A percentile compares a stretch with the other conserved stretches of the same genome.
Evolutionary conservation across 1,140 invertebrate genomes (phyloP).

Genomic region (Acromyrmex heyeri): DNA sequence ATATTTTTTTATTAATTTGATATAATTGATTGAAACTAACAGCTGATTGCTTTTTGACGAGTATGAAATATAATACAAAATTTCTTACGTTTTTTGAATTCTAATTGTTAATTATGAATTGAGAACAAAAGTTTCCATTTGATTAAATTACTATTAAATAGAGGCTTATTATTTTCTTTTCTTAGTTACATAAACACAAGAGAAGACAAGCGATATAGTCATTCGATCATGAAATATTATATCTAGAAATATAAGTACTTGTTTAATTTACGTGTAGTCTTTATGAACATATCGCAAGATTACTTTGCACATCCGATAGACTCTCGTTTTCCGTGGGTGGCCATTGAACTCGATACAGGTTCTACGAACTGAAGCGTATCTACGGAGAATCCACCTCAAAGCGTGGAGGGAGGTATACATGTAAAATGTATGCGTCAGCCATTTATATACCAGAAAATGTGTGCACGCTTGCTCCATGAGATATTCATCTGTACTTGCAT

Average conservation of each 20-base stretch:
- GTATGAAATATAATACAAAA: background rate
- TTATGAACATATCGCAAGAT: conserved; percentile 34
- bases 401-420: background rate
- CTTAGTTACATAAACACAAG: background rate
- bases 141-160: background rate
- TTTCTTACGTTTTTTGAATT: background rate
- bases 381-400: conserved; percentile 16
- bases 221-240: background rate
- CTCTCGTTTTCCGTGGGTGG: conserved; percentile 30
- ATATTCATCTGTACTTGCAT: conserved; percentile 11
- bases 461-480: conserved; percentile 2
- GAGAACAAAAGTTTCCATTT: background rate
- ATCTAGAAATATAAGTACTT: conserved; percentile 5
- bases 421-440: conserved; percentile 1
- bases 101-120: no score
- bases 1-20: no score
- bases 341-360: conserved; percentile 59
- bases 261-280: conserved; percentile 9
- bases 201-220: background rate
- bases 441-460: conserved; percentile 15
- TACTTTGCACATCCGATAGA: conserved; percentile 20
- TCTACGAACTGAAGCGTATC: conserved; percentile 22
- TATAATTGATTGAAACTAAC: background rate
- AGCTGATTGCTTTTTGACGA: background rate
- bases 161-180: background rate